Percentiles rank a stretch among this genome's conserved stretches.
phyloP scores from a whole-genome alignment of 2,888 invertebrate genomes.

The Heliconius sara region DNA sequence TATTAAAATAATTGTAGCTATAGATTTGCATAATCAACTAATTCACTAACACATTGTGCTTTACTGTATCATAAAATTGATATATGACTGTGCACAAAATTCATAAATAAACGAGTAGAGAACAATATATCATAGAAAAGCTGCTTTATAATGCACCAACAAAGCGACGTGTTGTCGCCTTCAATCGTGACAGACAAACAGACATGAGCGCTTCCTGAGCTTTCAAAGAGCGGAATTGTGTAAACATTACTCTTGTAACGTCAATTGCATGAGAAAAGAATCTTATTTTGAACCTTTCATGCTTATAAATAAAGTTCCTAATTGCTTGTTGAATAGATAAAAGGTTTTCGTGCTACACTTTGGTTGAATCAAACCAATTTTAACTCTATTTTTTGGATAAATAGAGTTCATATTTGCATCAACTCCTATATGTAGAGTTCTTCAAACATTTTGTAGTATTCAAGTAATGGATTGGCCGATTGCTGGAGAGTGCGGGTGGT shows the following conservation, averaged over 20 bases:
- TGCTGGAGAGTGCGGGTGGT: slow-evolving; percentile 53
- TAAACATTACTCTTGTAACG: slow-evolving; percentile 51
- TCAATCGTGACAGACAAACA: slow-evolving; percentile 51
- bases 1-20: neutral
- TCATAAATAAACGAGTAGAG: slow-evolving; percentile 25
- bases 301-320: slow-evolving; percentile 7
- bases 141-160: slow-evolving; percentile 48
- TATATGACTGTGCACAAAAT: slow-evolving; percentile 11
- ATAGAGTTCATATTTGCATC: slow-evolving; percentile 31
- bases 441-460: slow-evolving; percentile 48
- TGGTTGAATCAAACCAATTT: neutral
- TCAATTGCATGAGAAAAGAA: slow-evolving; percentile 33
- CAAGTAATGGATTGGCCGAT: slow-evolving; percentile 55
- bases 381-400: neutral
- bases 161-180: slow-evolving; percentile 50
- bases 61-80: neutral
- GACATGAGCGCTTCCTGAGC: slow-evolving; percentile 53
- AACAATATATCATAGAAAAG: slow-evolving; percentile 40
- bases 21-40: neutral
- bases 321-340: slow-evolving; percentile 34
- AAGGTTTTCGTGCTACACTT: slow-evolving; percentile 35
- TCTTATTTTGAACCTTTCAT: neutral
- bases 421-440: slow-evolving; percentile 36
- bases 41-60: neutral
- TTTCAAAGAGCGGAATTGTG: slow-evolving; percentile 53